These are phyloP conservation scores for Kobus ellipsiprymnus DNA, from an alignment of 2,113 vertebrate genomes.

Conservation along the genomic window DNA sequence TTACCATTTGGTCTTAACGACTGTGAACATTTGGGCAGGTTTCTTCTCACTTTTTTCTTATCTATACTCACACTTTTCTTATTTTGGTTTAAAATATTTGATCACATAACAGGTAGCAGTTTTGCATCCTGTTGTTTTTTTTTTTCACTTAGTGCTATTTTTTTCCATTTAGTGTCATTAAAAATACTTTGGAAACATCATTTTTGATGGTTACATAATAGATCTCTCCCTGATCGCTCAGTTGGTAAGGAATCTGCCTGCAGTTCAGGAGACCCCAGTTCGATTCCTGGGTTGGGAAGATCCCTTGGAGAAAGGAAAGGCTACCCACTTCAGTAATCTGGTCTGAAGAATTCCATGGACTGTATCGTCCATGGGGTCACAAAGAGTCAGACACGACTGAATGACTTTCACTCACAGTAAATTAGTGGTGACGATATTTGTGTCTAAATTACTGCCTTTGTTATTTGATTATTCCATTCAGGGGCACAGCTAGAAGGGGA, in stretches of 20 bases:
- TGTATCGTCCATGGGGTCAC: neutral
- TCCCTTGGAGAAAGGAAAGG: neutral
- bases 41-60: neutral
- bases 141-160: neutral
- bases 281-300: accelerated
- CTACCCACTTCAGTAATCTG: neutral
- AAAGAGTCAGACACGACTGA: neutral
- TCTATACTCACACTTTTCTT: neutral
- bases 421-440: neutral
- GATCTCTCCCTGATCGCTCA: neutral
- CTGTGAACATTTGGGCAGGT: neutral
- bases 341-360: neutral
- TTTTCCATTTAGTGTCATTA: neutral
- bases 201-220: neutral
- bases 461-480: neutral
- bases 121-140: neutral
- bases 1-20: neutral
- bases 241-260: neutral
- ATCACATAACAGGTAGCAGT: neutral
- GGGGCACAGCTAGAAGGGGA: neutral
- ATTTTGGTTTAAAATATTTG: neutral
- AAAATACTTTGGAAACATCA: neutral
- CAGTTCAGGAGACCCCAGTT: neutral
- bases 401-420: neutral
- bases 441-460: neutral